Evolutionary conservation across 2,113 vertebrate genomes (phyloP), one percentile per base, ranked within the genome.

Genomic region (Dicentrarchus labrax): DNA sequence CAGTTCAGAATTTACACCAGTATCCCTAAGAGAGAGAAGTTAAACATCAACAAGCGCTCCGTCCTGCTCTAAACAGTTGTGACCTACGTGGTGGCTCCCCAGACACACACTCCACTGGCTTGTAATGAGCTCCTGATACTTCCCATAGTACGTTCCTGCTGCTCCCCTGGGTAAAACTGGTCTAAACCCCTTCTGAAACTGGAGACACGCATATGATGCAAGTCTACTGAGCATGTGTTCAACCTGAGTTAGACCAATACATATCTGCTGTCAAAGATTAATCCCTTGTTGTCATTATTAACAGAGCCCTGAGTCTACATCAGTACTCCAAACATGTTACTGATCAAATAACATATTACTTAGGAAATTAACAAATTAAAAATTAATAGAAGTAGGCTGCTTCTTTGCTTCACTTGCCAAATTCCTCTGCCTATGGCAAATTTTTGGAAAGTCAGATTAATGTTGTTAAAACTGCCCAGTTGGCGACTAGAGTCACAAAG

Each of bases 101-200:
- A 82, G 88, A 88, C 59, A 65, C 59, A 65, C 85, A 75, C 41
- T 38, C 12, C 41, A 56, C 65, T 76, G 45, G 68, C 22, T 86
- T 56, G 5, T 88, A 85, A 91, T 88, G 79, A 89, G 82, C 67
- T 70, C 11, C 72, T 61, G 56, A 79, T 53, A 59, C 24, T 66
- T 76, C 62, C 61, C 62, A 78, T 57, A 86, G 43, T 56, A 85
- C 39, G 39, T 47, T 71, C 21, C 50, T n/a, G 10, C 51, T 66
- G 11, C 47, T 67, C 64, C 73, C 78, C 61, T 38, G 48, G 30
- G 66, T 71, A 22, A 77, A 83, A 74, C 61, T 3, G 51, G n/a
- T 21, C 5, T 38, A 51, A 80, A 69, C 10, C 4, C 38, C 36
- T 70, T 76, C 45, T 22, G 30, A 73, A 62, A 57, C 50, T 45